Evolutionary conservation across 2,888 invertebrate genomes (phyloP), one percentile per base, ranked within the genome.

Genomic region (Aromia moschata): DNA sequence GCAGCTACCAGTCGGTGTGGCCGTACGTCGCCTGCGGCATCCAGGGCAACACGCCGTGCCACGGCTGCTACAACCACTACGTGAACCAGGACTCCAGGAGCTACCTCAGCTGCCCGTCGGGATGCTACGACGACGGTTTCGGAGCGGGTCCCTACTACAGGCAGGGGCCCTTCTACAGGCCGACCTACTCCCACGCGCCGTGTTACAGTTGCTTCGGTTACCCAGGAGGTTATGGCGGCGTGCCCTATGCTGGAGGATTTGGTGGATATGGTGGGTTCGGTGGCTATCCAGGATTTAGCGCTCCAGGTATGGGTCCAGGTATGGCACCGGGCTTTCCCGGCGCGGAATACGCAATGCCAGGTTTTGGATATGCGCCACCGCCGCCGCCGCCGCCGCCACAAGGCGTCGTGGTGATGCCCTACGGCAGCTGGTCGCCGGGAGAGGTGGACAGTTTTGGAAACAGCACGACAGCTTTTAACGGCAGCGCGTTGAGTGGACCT

Each of bases 31-130:
- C 67, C 1, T 79, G 79, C 63, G 73, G 71, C 10, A 66, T 74
- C 30, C 67, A 69, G 60, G 60, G 61, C 15, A 58, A 67, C 2
- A 51, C 59, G 5, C 56, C 64, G 0, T 81, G 80, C 56, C 74
- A 71, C 2, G 80, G 80, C 7, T 80, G 81, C 65, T 80, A 80
- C 65, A 63, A 68, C 18, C 77, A 78, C 33, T 77, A 75, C 52
- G 64, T 65, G 1, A 70, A 70, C 52, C 36, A 43, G 1, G 58
- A 62, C 2, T 58, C 66, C 9, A 60, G 52, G 9, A 58, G 61
- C 30, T 69, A 67, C 30, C 36, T 57, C 4, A 52, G 52, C 4
- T 75, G 77, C 46, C 67, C 76, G 1, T 49, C 64, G 7, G 69
- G 72, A 14, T 80, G 80, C 63, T 80, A 78, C 56, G 77, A 79